Percentiles rank a stretch among this genome's conserved stretches.
phyloP scores from a whole-genome alignment of 1,140 invertebrate genomes.

The Aleiodes sp. region DNA sequence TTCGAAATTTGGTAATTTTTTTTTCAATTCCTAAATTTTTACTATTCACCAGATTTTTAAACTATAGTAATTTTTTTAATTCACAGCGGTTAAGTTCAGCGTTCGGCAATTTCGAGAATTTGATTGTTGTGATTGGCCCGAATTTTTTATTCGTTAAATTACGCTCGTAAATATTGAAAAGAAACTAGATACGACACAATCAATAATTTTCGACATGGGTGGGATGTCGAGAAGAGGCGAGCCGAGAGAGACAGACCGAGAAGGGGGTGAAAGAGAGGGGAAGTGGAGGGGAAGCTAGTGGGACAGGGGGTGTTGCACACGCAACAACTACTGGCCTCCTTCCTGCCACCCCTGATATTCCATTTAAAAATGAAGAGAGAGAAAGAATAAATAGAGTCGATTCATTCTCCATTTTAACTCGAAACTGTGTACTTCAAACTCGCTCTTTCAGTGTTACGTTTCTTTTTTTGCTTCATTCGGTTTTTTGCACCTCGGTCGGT shows the following conservation, averaged over 20 bases:
- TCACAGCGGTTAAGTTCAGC: no score
- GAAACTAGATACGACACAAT: conserved; percentile 24
- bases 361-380: conserved; percentile 14
- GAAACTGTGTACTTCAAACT: background rate
- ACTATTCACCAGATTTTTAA: no score
- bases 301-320: conserved; percentile 1
- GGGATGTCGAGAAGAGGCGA: background rate
- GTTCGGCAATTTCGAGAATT: no score
- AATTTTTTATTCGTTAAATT: background rate
- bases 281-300: no score
- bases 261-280: background rate
- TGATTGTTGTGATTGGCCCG: no score
- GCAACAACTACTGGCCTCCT: conserved; percentile 8
- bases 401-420: conserved; percentile 11
- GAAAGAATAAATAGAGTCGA: conserved; percentile 7
- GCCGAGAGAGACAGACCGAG: background rate
- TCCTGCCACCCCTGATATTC: background rate
- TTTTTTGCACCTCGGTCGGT: background rate
- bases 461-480: background rate
- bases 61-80: no score
- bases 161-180: background rate
- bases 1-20: no score
- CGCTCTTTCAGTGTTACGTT: background rate
- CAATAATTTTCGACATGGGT: conserved; percentile 22
- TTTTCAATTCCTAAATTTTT: no score